Evolutionary conservation across 1,140 invertebrate genomes (phyloP).

Genomic region (Drosophila eugracilis): DNA sequence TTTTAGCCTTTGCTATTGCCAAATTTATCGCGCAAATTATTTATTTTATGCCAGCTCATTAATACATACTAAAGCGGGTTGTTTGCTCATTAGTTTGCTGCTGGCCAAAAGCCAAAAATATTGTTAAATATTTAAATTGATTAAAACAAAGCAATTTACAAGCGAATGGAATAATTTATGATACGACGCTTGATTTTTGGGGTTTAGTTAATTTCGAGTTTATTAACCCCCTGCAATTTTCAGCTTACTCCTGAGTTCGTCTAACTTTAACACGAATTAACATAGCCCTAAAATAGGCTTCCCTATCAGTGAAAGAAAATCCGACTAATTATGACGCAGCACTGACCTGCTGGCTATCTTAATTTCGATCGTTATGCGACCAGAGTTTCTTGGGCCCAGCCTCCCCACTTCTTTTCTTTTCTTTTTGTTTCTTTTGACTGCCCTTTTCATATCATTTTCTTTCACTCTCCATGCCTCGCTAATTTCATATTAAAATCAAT

Average conservation of each 20-base stretch:
- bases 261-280: conserved; percentile 13
- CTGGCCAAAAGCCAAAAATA: conserved; percentile 17
- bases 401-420: not conserved
- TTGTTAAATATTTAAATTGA: conserved; percentile 37
- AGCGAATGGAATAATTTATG: conserved; percentile 1
- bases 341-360: conserved; percentile 26
- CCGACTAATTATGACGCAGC: conserved; percentile 27
- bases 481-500: conserved; percentile 69
- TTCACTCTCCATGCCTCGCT: conserved; percentile 27
- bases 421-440: not conserved
- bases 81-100: conserved; percentile 26
- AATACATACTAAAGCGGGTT: conserved; percentile 22
- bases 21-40: conserved; percentile 40
- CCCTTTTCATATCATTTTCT: conserved; percentile 14
- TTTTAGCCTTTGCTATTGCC: conserved; percentile 49
- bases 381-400: not conserved
- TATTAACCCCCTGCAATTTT: conserved; percentile 8
- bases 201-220: conserved; percentile 1
- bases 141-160: not conserved
- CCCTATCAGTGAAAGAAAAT: conserved; percentile 16
- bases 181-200: not conserved
- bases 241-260: conserved; percentile 9
- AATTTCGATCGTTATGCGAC: conserved; percentile 21
- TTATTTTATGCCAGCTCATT: conserved; percentile 30
- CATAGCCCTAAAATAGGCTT: conserved; percentile 16